These are phyloP conservation scores for Ligdia adustata DNA, from an alignment of 2,888 invertebrate genomes.

Conservation along the genomic window DNA sequence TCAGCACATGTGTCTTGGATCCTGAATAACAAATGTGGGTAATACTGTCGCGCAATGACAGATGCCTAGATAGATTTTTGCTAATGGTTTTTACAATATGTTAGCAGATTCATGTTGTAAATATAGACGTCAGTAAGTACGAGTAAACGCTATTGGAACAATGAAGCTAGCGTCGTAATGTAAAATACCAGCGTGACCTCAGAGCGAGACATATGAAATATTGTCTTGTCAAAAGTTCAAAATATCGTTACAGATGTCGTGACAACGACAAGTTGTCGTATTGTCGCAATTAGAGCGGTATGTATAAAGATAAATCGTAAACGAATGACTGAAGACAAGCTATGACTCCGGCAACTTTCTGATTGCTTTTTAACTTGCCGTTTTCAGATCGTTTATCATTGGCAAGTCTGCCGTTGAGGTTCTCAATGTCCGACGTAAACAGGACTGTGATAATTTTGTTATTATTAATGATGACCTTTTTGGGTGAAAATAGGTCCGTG, in stretches of 20 bases:
- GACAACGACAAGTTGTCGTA: conserved; percentile 53
- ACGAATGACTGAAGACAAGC: conserved; percentile 38
- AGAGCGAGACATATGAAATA: no score
- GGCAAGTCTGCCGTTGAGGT: conserved; percentile 21
- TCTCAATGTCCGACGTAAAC: conserved; percentile 24
- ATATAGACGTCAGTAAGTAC: conserved; percentile 1
- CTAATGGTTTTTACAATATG: conserved; percentile 5
- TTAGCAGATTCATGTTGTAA: background rate
- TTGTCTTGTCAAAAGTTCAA: conserved; percentile 15
- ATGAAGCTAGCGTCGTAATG: no score
- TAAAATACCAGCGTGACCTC: no score
- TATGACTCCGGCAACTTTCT: conserved; percentile 46
- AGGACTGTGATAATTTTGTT: conserved; percentile 21
- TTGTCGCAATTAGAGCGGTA: conserved; percentile 55
- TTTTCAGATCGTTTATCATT: conserved; percentile 50
- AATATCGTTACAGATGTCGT: conserved; percentile 24
- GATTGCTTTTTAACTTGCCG: conserved; percentile 49
- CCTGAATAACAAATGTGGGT: conserved; percentile 38
- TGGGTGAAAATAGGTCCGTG: conserved; percentile 7
- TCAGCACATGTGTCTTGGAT: conserved; percentile 18
- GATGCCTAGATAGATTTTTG: conserved; percentile 5
- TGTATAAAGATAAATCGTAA: conserved; percentile 49
- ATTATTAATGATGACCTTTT: conserved; percentile 15
- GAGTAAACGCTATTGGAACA: no score
- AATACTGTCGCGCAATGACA: conserved; percentile 35